Evolutionary conservation across 2,113 vertebrate genomes (phyloP), one percentile per base, ranked within the genome.

Genomic region (Tyto alba): DNA sequence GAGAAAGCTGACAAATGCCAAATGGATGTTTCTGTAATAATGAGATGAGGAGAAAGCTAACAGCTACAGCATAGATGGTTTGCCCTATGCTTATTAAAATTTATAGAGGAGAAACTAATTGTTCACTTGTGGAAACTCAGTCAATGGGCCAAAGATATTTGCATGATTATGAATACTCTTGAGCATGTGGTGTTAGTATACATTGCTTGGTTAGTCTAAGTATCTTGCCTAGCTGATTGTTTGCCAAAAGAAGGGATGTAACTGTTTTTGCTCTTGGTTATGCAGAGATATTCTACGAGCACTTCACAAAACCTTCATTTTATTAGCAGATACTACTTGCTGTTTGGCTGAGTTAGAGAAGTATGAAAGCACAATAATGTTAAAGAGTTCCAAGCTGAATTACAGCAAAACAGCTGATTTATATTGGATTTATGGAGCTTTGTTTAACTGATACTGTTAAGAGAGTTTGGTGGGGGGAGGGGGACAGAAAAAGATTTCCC

Each of bases 91-190:
- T 96, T 95, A 96, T 95, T 94, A 90, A 93, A 95, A 77, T 87
- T 95, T 96, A 83, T 60, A 84, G 85, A 94, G 52, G 74, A 96
- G 87, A 92, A 95, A 94, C 71, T 94, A 96, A 92, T 94, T 96
- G 94, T 96, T 96, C 94, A 75, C 40, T 95, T 90, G 75, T 0
- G 16, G 88, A 93, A 94, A 59, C 45, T 87, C 63, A 94, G 90
- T 83, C 89, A 93, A 89, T 67, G 76, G 82, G 81, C 89, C 92
- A 96, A 88, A 85, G 55, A 50, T 62, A 90, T 90, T 88, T 93
- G 91, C 91, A 95, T 85, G 53, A 91, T 78, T 87, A 78, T 84
- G 89, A 93, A 96, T 90, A 81, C 76, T 91, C 74, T 89, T 68
- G 48, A 83, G 53, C 60, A 29, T 66, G 55, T 72, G 72, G 53